Base-by-base conservation (phyloP, 1,140 invertebrate genomes). In the Notospermus geniculatus region DNA sequence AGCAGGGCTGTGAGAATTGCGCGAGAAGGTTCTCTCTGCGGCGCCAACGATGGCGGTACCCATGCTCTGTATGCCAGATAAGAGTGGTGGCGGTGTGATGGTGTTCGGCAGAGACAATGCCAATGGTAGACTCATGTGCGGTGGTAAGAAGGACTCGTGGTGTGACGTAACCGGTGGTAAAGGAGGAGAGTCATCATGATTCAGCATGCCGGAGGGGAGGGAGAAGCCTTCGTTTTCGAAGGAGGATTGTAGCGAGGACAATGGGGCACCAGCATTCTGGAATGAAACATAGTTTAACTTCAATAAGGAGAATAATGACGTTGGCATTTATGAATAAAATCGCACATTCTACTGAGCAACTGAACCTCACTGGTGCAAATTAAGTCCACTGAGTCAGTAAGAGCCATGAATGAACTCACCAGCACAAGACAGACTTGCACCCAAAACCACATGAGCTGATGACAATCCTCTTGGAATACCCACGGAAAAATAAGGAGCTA, bases 141-240 rank as follows among this genome's bases (percentile, higher is more conserved):
- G 46, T 23, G 46, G 46, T 36, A 36, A 36, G 32, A 36, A 36
- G 32, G 32, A 15, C 32, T 36, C 59, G 29, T 36, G 36, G 54
- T 19, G 54, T 52, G 25, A 64, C 39, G 52, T 59, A 62, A n/a
- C 4, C n/a, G 22, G 50, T 5, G 30, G 63, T 25, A 57, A 39
- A 28, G 56, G 68, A n/a, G 59, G 66, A 45, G 58, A 11, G 62
- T 59, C n/a, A 2, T 75, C 72, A 22, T 72, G 67, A 52, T 82
- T 84, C 22, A 83, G 71, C 67, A 77, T 72, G 30, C 80, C 81
- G 72, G 79, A 66, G 25, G 83, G 77, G 41, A 80, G 62, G 58
- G 56, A 70, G 57, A 77, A 76, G 32, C 80, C 71, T 66, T 80
- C 77, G 69, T 74, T 77, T 41, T 80, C 79, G 73, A 79, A 79